Evolutionary conservation across 2,888 invertebrate genomes (phyloP), one percentile per base, ranked within the genome.

Genomic region (Agrotis ipsilon): DNA sequence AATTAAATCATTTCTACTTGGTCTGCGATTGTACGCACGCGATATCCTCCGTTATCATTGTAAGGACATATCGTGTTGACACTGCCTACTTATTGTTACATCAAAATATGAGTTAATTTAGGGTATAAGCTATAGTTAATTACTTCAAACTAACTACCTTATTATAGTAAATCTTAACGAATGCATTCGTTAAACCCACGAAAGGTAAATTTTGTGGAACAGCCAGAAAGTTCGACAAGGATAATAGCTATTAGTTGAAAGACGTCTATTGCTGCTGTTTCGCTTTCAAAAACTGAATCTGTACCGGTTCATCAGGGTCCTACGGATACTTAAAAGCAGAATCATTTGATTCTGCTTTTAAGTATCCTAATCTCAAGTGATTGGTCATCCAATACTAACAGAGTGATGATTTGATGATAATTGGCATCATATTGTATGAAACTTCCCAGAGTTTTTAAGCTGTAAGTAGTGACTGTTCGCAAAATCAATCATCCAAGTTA

Each of bases 1-100:
- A 95, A 95, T 95, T 93, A 94, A 95, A 95, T 94, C 93, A 95
- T 95, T 94, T 94, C 93, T 92, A 92, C 93, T 94, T 93, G 86
- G 91, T 87, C 85, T 89, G 89, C 89, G 89, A 92, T 92, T 92
- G 90, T 90, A 87, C 86, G 87, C 94, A 95, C 93, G 95, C 94
- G 89, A 94, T 90, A 87, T 79, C 69, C 75, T 76, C 69, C 81
- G 88, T 88, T 89, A 86, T 89, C 88, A 88, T 89, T 86, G 86
- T 81, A 80, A 86, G 89, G 90, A 92, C 81, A 84, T 83, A 82
- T 68, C 75, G 57, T 65, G 68, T 78, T 73, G 69, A 68, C 45
- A 72, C 16, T 48, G n/a, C 21, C 19, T 63, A 52, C 61, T 64
- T 71, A 72, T 69, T 72, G 74, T 59, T 39, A 13, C 27, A 19